These are phyloP conservation scores for Agonopterix heracliana DNA, from an alignment of 2,888 invertebrate species.

Conservation along the genomic window DNA sequence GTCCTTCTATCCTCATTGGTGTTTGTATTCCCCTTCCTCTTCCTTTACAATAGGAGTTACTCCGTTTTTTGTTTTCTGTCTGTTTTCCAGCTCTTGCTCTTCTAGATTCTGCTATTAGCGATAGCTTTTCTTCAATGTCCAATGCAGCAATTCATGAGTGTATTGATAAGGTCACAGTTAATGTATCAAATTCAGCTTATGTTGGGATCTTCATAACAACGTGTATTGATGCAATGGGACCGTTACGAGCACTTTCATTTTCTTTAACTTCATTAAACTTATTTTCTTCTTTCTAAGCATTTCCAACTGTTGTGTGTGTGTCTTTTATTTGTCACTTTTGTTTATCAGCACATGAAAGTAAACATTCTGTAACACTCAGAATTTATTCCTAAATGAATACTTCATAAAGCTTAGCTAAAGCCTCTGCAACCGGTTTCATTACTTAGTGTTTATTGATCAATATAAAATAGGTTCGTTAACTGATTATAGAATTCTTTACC, in stretches of 20 bases:
- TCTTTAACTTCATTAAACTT: slow-evolving; percentile 33
- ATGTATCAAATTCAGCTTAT: too few relatives aligned
- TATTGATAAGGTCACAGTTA: neutral
- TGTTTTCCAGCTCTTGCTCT: slow-evolving; percentile 31
- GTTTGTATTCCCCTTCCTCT: slow-evolving; percentile 69
- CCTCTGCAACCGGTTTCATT: slow-evolving; percentile 58
- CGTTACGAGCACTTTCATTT: slow-evolving; percentile 46
- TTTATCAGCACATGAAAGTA: slow-evolving; percentile 76
- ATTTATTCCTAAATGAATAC: slow-evolving; percentile 29
- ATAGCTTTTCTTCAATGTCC: slow-evolving; percentile 27
- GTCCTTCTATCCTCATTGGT: slow-evolving; percentile 72
- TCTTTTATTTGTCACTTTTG: slow-evolving; percentile 49
- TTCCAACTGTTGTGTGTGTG: slow-evolving; percentile 35
- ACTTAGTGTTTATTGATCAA: slow-evolving; percentile 17
- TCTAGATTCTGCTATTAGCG: slow-evolving; percentile 33
- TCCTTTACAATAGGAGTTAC: slow-evolving; percentile 45
- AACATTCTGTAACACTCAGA: slow-evolving; percentile 30
- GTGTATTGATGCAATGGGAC: slow-evolving; percentile 50
- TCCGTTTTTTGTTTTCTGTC: slow-evolving; percentile 34
- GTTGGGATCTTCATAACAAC: neutral
- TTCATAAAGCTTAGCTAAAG: slow-evolving; percentile 42
- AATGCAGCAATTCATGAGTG: slow-evolving; percentile 44
- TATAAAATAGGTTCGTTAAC: slow-evolving; percentile 17
- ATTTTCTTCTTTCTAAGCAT: slow-evolving; percentile 29
- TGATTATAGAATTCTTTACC: slow-evolving; percentile 23